Evolutionary conservation across 2,888 invertebrate species (phyloP), one percentile per base, ranked within the genome.

Genomic region (Rhagonycha lutea): DNA sequence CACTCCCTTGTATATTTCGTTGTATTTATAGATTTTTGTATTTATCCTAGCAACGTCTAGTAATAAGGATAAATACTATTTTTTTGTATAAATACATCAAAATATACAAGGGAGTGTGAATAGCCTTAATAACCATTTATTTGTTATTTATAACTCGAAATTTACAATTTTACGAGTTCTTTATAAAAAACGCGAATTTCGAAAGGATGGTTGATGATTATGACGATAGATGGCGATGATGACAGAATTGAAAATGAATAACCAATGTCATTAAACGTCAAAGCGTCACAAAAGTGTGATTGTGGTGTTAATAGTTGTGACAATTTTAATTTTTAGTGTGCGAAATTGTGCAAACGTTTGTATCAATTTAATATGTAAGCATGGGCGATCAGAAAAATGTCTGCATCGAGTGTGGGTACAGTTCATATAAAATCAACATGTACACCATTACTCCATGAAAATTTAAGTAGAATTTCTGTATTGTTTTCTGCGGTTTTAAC

Each of bases 401-500:
- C 86, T 82, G 82, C 82, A 73, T 80, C 83, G 80, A 80, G 83
- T 78, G 83, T 86, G 80, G 87, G 87, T 80, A 85, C 86, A 80
- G 86, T 88, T 80, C 81, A 81, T 81, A 86, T 87, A 79, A 87
- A 85, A 83, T 80, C 85, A 77, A 80, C 84, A 78, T 88, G 87
- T 83, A 83, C 85, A 74, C 85, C 83, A 75, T 80, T 86, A 74
- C 83, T 88, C 75, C 82, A 83, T 80, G 85, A 86, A 75, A 87
- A 88, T 81, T 82, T 84, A 80, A 85, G 86, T 80, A 82, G 87
- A 79, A 86, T 88, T 77, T 83, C 84, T 65, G 87, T 88, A 80
- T 81, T 88, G 78, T 88, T 87, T 83, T 86, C 87, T 74, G 87
- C 88, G 29, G 81, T 83, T 75, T 83, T 87, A 73, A 83, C 83